These are phyloP conservation scores for Heliconius erato DNA, from an alignment of 2,888 invertebrate species.

Conservation along the genomic window DNA sequence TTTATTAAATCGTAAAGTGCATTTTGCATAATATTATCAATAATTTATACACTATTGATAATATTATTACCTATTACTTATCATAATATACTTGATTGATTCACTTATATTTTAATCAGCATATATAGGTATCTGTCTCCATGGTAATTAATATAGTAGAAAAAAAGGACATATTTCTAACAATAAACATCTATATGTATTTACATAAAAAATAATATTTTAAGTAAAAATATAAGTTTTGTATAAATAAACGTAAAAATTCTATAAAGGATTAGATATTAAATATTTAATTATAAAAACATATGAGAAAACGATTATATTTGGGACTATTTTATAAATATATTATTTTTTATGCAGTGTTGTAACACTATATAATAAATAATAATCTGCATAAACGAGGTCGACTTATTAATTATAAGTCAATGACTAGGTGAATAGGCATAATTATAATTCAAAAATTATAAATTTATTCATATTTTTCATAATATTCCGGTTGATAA, in stretches of 20 bases:
- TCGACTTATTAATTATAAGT: constrained; percentile 4
- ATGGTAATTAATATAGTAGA: neutral
- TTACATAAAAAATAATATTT: neutral
- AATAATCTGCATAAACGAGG: constrained; percentile 9
- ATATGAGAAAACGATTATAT: neutral
- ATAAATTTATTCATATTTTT: constrained; percentile 4
- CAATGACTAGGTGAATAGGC: neutral
- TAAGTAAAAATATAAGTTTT: neutral
- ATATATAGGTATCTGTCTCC: neutral
- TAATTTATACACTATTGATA: constrained; percentile 4
- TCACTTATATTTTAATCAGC: neutral
- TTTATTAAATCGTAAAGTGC: neutral
- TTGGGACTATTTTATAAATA: neutral
- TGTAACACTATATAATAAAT: neutral
- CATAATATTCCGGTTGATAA: neutral
- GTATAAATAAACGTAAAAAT: neutral
- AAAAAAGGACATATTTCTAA: neutral
- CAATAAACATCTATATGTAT: neutral
- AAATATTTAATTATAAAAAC: neutral
- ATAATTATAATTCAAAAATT: neutral
- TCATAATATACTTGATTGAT: neutral
- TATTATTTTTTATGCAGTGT: neutral
- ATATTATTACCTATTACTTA: neutral
- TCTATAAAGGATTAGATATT: neutral
- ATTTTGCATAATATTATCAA: constrained; percentile 21